phyloP scores from a whole-genome alignment of 2,797 vertebrate genomes.

The Gambusia yucatana region DNA sequence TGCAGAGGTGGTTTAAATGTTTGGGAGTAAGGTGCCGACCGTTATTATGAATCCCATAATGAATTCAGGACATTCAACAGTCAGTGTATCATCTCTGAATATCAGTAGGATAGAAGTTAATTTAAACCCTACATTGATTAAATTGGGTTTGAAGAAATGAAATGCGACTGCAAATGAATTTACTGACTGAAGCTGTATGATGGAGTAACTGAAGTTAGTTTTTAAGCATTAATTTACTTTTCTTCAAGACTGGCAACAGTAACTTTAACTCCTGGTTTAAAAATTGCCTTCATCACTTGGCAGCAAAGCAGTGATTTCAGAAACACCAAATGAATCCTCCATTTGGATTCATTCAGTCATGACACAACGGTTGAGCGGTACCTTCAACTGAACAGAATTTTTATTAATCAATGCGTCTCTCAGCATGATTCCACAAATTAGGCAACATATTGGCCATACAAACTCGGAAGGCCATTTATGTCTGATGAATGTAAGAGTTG shows the following conservation, averaged over 20 bases:
- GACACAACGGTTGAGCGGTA: background rate
- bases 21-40: slow-evolving; percentile 17
- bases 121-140: background rate
- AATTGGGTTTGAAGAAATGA: background rate
- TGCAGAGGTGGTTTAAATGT: slow-evolving; percentile 20
- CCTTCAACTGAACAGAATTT: background rate
- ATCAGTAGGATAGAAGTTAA: slow-evolving; percentile 7
- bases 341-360: background rate
- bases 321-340: background rate
- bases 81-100: background rate
- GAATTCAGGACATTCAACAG: background rate
- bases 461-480: background rate
- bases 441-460: background rate
- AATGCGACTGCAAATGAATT: background rate
- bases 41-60: background rate
- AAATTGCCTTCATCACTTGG: background rate
- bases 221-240: background rate
- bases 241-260: background rate
- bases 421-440: background rate
- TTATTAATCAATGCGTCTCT: background rate
- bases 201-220: background rate
- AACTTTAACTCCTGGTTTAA: background rate
- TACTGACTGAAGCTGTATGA: background rate
- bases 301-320: background rate
- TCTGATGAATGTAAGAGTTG: background rate